A percentile compares a stretch with the other conserved stretches of the same genome.
phyloP scores from a whole-genome alignment of 2,797 vertebrate species.

The Lophura swinhoii region DNA sequence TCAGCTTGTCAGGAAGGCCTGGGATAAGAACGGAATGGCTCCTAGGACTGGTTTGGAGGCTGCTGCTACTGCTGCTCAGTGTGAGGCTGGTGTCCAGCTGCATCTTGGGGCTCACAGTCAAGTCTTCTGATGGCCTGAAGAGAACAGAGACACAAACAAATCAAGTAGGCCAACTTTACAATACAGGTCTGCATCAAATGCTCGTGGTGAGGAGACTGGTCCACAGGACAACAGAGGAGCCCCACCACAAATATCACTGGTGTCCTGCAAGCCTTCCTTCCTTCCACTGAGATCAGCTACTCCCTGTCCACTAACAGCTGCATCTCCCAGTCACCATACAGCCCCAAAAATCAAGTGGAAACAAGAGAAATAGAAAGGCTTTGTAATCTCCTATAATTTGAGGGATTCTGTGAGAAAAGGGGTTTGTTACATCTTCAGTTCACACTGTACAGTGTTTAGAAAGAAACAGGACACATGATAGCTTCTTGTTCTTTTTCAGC shows the following conservation, averaged over 20 bases:
- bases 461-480: background rate
- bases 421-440: background rate
- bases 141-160: background rate
- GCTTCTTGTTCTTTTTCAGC: background rate
- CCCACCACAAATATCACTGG: background rate
- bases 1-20: conserved; percentile 85
- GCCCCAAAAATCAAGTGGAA: background rate
- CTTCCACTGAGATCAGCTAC: rapidly evolving
- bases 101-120: conserved; percentile 89
- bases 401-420: background rate
- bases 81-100: conserved; percentile 83
- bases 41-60: conserved; percentile 85
- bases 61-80: conserved; percentile 74
- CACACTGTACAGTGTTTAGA: background rate
- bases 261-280: background rate
- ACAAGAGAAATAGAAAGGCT: background rate
- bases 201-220: rapidly evolving
- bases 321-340: background rate
- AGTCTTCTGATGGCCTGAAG: conserved; percentile 87
- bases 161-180: background rate
- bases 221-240: background rate
- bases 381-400: rapidly evolving
- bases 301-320: background rate
- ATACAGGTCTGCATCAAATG: background rate
- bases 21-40: conserved; percentile 87